phyloP scores from a whole-genome alignment of 2,797 vertebrate species.

The Poeciliopsis turneri region DNA sequence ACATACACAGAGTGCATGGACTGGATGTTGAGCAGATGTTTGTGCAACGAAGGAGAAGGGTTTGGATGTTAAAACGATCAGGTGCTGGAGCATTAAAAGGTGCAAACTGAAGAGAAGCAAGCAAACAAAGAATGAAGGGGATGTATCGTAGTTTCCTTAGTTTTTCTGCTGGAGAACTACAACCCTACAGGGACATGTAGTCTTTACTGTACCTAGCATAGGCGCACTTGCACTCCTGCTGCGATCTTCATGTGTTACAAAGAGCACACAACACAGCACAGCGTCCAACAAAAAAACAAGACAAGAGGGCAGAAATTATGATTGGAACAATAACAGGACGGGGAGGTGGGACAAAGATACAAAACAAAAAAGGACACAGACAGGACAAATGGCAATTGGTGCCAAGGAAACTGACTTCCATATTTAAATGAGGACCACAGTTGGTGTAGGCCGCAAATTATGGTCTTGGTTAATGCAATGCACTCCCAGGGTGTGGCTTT shows the following conservation, averaged over 20 bases:
- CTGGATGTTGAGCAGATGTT: constrained; percentile 42
- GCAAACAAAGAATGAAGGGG: constrained; percentile 12
- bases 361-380: constrained; percentile 38
- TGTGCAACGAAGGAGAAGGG: constrained; percentile 24
- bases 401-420: constrained; percentile 50
- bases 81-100: constrained; percentile 35
- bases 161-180: constrained; percentile 56
- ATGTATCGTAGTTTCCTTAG: constrained; percentile 43
- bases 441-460: constrained; percentile 70
- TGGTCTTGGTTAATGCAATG: constrained; percentile 45
- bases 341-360: constrained; percentile 41
- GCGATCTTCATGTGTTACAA: constrained; percentile 92
- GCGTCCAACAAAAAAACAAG: constrained; percentile 80
- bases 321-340: constrained; percentile 53
- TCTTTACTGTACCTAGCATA: constrained; percentile 92
- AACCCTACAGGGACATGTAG: constrained; percentile 70
- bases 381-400: constrained; percentile 20
- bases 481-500: constrained; percentile 63
- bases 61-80: constrained; percentile 46
- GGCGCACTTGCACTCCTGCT: constrained; percentile 94
- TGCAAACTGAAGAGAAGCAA: constrained; percentile 35
- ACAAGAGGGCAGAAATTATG: constrained; percentile 80
- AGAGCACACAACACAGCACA: constrained; percentile 84
- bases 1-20: constrained; percentile 33
- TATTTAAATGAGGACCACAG: constrained; percentile 64